phyloP scores from a whole-genome alignment of 2,113 vertebrate genomes.

The Vulpes lagopus region DNA sequence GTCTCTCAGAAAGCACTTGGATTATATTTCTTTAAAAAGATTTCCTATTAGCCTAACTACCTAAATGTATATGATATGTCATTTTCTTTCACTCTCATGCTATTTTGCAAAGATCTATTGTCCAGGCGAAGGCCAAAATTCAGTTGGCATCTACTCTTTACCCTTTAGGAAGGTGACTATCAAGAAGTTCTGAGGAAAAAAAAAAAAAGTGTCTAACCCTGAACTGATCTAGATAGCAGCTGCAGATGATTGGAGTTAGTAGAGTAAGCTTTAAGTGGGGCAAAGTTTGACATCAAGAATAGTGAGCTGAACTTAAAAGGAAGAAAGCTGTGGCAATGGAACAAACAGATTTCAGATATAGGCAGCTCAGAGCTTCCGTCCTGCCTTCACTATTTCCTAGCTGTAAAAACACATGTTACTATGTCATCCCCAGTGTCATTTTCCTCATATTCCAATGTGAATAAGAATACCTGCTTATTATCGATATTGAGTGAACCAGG shows the following conservation, averaged over 20 bases:
- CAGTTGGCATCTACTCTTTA: background rate
- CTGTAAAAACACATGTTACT: background rate
- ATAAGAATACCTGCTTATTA: background rate
- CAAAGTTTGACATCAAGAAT: background rate
- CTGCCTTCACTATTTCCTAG: background rate
- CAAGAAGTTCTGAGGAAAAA: background rate
- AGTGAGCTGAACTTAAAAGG: background rate
- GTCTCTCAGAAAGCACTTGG: background rate
- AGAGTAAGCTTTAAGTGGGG: background rate
- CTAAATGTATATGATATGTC: background rate
- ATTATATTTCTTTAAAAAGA: conserved; percentile 19
- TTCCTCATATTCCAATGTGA: conserved; percentile 14
- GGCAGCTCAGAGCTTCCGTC: background rate
- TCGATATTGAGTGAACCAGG: background rate
- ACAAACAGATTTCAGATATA: background rate
- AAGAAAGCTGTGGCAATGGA: background rate
- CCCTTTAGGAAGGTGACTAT: background rate
- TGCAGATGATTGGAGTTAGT: background rate
- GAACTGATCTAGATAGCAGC: background rate
- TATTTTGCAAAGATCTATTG: background rate
- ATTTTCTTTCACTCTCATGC: background rate
- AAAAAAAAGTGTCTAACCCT: background rate
- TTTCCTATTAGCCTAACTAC: background rate
- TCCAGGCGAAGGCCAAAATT: background rate
- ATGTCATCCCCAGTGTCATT: background rate